phyloP scores from a whole-genome alignment of 2,888 invertebrate genomes.

The Synergus itoensis region DNA sequence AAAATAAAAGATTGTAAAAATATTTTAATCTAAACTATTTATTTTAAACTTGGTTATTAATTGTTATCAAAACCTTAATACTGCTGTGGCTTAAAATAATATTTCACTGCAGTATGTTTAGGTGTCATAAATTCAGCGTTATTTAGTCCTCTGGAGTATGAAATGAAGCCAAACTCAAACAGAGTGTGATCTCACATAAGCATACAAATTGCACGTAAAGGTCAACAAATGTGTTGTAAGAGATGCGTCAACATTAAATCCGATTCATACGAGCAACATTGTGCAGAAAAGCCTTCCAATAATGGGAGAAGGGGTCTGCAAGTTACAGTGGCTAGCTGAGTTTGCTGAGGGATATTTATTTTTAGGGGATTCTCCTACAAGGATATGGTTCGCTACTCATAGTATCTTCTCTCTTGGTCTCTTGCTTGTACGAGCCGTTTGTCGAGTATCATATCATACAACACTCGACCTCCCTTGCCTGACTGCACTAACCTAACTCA shows the following conservation, averaged over 20 bases:
- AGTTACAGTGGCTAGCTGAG: conserved; percentile 24
- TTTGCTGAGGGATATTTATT: conserved; percentile 31
- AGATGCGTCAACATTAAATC: conserved; percentile 16
- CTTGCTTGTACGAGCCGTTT: conserved; percentile 62
- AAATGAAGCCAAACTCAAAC: conserved; percentile 12
- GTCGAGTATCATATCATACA: conserved; percentile 70
- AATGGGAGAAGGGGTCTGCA: background rate
- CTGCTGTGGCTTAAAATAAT: too few species aligned
- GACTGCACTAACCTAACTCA: conserved; percentile 46
- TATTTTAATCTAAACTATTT: too few species aligned
- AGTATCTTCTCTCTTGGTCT: conserved; percentile 50
- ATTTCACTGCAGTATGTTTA: too few species aligned
- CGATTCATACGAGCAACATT: background rate
- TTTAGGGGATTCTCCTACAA: conserved; percentile 7
- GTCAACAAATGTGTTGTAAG: background rate
- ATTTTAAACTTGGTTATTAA: too few species aligned
- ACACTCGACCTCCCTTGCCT: conserved; percentile 66
- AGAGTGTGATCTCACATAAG: conserved; percentile 1
- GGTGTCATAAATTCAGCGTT: background rate
- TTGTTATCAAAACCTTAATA: too few species aligned
- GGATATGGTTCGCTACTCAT: conserved; percentile 2
- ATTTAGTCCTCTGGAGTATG: background rate
- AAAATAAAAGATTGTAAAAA: too few species aligned
- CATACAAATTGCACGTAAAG: background rate
- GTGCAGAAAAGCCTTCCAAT: conserved; percentile 12